Evolutionary conservation across 2,113 vertebrate genomes (phyloP).

Genomic region (Bambusicola thoracicus): DNA sequence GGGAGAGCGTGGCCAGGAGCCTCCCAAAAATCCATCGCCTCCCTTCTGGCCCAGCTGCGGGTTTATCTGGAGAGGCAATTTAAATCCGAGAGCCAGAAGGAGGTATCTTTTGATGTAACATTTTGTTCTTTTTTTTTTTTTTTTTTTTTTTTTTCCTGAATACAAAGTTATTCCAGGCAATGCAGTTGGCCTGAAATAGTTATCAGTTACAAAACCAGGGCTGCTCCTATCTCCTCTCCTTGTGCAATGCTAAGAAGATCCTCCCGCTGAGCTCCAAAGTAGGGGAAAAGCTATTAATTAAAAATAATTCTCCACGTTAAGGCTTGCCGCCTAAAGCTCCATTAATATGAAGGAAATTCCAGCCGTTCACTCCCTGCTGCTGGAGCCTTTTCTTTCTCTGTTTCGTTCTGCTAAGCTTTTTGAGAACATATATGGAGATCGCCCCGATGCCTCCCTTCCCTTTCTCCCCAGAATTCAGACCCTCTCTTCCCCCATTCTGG

Average conservation of each 20-base stretch:
- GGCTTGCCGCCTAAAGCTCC: constrained; percentile 46
- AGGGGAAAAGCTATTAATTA: constrained; percentile 57
- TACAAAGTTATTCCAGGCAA: constrained; percentile 70
- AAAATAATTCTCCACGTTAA: constrained; percentile 61
- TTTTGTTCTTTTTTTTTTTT: constrained; percentile 68
- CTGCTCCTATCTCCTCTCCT: constrained; percentile 27
- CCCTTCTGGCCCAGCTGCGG: neutral
- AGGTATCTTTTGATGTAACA: constrained; percentile 64
- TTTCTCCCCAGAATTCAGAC: neutral
- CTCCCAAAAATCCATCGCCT: constrained; percentile 41
- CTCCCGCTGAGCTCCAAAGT: constrained; percentile 56
- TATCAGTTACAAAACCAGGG: constrained; percentile 63
- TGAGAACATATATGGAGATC: neutral
- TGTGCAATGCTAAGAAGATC: constrained; percentile 53
- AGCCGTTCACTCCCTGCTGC: constrained; percentile 48
- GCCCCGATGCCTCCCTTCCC: rapidly evolving
- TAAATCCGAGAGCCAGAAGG: constrained; percentile 51
- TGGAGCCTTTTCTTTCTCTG: constrained; percentile 48
- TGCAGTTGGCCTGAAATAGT: constrained; percentile 50
- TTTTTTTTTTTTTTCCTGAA: constrained; percentile 45
- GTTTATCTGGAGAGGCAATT: constrained; percentile 46
- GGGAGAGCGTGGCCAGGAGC: neutral
- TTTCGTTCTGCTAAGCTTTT: constrained; percentile 59
- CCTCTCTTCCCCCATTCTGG: neutral
- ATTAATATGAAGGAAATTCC: constrained; percentile 63